phyloP scores from a whole-genome alignment of 2,888 invertebrate species.

The Toxonevra muliebris region DNA sequence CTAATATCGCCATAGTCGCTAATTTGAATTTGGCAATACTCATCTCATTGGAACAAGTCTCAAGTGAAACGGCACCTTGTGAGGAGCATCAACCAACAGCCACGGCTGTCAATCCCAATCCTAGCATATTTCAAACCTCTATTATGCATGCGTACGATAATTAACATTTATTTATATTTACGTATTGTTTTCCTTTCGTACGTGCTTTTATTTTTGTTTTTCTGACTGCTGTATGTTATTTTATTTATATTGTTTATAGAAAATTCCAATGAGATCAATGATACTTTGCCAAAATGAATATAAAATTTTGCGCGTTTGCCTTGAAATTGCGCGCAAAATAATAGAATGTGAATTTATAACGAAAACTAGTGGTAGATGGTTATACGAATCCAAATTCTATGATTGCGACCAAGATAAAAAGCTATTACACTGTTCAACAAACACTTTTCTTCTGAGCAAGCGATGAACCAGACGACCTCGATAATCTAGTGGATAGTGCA shows the following conservation, averaged over 20 bases:
- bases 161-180: conserved; percentile 20
- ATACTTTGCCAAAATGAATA: conserved; percentile 22
- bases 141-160: conserved; percentile 25
- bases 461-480: no score
- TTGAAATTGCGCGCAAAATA: conserved; percentile 26
- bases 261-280: conserved; percentile 33
- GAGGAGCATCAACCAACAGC: not conserved
- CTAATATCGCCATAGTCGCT: not conserved
- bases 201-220: not conserved
- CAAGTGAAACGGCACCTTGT: conserved; percentile 12
- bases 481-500: no score
- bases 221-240: not conserved
- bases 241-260: conserved; percentile 10
- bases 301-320: conserved; percentile 25
- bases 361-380: no score
- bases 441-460: no score
- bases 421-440: no score
- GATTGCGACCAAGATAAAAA: no score
- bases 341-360: not conserved
- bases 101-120: not conserved
- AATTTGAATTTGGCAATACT: conserved; percentile 28
- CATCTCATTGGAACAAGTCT: not conserved
- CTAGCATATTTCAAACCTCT: conserved; percentile 1
- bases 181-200: conserved; percentile 1
- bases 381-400: no score